Base-by-base conservation (phyloP, 1,140 invertebrate species). In the Papilio polytes region DNA sequence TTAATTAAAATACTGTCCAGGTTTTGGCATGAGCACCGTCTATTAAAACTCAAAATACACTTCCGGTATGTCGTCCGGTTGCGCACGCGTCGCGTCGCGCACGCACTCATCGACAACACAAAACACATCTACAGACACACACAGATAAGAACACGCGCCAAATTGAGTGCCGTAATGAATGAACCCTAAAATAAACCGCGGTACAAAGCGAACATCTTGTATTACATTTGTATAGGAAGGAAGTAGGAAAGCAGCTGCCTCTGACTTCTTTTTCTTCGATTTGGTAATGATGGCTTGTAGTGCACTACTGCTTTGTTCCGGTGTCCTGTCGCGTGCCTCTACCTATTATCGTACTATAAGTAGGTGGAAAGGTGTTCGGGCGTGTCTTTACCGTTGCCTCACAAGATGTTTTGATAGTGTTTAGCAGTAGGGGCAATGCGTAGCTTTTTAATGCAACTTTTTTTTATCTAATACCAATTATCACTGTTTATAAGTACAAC, bases 101-200 rank as follows among this genome's bases (percentile, higher is more conserved):
- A 85, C 80, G 76, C 86, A 88, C 87, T 87, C 81, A 89, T 78
- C 51, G 36, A 84, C 81, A 78, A 44, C n/a, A 80, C 81, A 82
- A 78, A 83, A 81, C 81, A 80, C 83, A 82, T 80, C 81, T 78
- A 84, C 72, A 76, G 85, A 80, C 84, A 80, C 86, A 89, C 85
- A 88, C 83, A 92, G 93, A 94, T 92, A 94, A 91, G 90, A 91
- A 91, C 92, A 94, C 91, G 92, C 91, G 93, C 91, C 92, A 93
- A 94, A 89, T 89, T 86, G 89, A 90, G 88, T 91, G 85, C 85
- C 88, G 84, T 93, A 94, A 94, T 93, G 92, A 94, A 94, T 91
- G 89, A 90, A 87, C 86, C 85, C 89, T 90, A 92, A 93, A 92
- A 90, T 91, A 91, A 91, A 93, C 92, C 86, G 84, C 72, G 84